Base-by-base conservation (phyloP, 2,888 invertebrate species). In the Caenorhabditis angaria region DNA sequence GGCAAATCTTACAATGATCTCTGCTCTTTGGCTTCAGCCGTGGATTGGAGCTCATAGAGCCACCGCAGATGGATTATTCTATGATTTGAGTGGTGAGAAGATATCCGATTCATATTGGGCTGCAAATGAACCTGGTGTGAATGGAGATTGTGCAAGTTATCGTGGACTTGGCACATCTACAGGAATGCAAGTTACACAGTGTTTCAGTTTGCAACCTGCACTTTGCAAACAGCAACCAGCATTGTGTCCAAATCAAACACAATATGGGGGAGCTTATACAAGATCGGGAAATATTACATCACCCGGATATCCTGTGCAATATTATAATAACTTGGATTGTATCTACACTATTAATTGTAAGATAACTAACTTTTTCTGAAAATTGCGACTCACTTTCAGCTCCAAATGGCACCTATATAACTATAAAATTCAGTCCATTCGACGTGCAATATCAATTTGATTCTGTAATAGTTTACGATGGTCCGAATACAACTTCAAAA, bases 381-480 rank as follows among this genome's bases (percentile, higher is more conserved):
- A n/a, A n/a, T n/a, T n/a, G n/a, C n/a, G n/a, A n/a, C n/a, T n/a
- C n/a, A n/a, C n/a, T 29, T 56, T 41, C 59, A 61, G 61, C 54
- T 10, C 62, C 62, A 0, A 25, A 14, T 18, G 27, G 94, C 81
- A 94, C 95, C 88, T 91, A 94, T 77, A 97, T 99, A 81, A 96
- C 96, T 0, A 90, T 97, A 53, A 97, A 97, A 90, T 97, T 97
- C 88, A 96, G 97, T 0, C 95, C 97, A 88, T 97, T 97, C 85
- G 96, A 97, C 88, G 90, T 99, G 78, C 97, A 97, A 90, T 97
- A 97, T n/a, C 94, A 94, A 85, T 97, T 96, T 88, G 97, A 97
- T 89, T 93, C 93, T 75, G 92, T 97, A 29, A 94, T 94, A 78
- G 88, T 88, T 22, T 72, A 70, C 35, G 59, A 67, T 4, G 62